phyloP scores from a whole-genome alignment of 53 echinoderm and acorn worm species.

The Crossaster papposus region DNA sequence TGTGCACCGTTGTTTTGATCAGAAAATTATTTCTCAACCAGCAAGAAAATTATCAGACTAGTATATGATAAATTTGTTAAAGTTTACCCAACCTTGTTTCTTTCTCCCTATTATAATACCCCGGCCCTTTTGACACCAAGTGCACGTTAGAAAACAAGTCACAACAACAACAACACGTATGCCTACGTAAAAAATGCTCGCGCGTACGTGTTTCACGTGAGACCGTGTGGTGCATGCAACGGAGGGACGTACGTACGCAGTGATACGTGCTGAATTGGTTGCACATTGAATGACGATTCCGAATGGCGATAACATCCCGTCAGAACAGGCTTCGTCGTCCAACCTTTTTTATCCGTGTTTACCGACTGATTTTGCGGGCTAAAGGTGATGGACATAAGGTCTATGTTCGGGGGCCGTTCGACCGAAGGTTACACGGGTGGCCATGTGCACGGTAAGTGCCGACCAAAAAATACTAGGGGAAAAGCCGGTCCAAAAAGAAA shows the following conservation, averaged over 20 bases:
- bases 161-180: background rate
- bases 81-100: background rate
- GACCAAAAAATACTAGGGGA: background rate
- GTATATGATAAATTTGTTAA: too few relatives aligned
- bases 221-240: background rate
- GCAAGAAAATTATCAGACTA: too few relatives aligned
- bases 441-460: conserved; percentile 76
- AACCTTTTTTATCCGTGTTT: conserved; percentile 50
- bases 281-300: background rate
- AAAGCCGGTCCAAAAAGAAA: background rate
- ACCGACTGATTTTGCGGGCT: conserved; percentile 58
- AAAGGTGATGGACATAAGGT: conserved; percentile 83
- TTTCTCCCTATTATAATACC: background rate
- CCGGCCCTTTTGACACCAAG: background rate
- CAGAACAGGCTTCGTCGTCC: conserved; percentile 56
- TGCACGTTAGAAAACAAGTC: conserved; percentile 9
- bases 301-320: conserved; percentile 57
- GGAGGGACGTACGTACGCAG: background rate
- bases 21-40: too few relatives aligned
- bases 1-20: too few relatives aligned
- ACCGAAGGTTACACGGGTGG: conserved; percentile 85
- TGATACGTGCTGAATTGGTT: background rate
- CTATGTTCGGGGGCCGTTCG: conserved; percentile 82
- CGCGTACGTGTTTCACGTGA: background rate
- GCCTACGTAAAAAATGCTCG: background rate